These are phyloP conservation scores for Alectoris magna DNA, from an alignment of 2,797 vertebrate species.

Conservation along the genomic window DNA sequence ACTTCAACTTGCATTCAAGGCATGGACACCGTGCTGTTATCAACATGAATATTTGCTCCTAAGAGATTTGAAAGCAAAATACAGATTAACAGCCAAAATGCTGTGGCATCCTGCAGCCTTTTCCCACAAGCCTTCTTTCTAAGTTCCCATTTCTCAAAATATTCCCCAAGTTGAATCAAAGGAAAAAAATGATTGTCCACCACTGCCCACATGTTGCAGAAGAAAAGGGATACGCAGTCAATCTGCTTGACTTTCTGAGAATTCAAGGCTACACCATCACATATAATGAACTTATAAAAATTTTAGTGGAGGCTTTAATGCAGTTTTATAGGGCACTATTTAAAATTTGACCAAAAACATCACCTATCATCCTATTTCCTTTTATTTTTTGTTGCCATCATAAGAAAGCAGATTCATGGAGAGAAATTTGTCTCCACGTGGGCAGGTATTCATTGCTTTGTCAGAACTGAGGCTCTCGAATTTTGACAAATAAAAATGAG, in stretches of 20 bases:
- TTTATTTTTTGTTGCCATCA: background rate
- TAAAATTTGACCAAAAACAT: background rate
- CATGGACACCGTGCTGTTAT: rapidly evolving
- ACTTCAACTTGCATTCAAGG: rapidly evolving
- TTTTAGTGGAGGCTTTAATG: background rate
- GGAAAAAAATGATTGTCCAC: background rate
- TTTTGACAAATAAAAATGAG: background rate
- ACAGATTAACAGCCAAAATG: background rate
- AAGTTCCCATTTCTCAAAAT: background rate
- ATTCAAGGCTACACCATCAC: background rate
- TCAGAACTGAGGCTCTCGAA: background rate
- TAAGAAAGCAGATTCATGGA: background rate
- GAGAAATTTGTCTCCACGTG: rapidly evolving
- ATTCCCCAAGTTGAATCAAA: rapidly evolving
- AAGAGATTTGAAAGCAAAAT: background rate
- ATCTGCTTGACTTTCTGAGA: background rate
- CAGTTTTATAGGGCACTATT: background rate
- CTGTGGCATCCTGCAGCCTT: rapidly evolving
- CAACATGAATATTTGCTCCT: background rate
- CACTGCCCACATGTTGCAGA: background rate
- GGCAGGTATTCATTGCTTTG: background rate
- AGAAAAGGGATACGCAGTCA: background rate
- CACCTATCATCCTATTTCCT: background rate
- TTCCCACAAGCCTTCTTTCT: background rate
- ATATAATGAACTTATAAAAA: background rate